Evolutionary conservation across 2,797 vertebrate species (phyloP).

Genomic region (Myripristis murdjan): DNA sequence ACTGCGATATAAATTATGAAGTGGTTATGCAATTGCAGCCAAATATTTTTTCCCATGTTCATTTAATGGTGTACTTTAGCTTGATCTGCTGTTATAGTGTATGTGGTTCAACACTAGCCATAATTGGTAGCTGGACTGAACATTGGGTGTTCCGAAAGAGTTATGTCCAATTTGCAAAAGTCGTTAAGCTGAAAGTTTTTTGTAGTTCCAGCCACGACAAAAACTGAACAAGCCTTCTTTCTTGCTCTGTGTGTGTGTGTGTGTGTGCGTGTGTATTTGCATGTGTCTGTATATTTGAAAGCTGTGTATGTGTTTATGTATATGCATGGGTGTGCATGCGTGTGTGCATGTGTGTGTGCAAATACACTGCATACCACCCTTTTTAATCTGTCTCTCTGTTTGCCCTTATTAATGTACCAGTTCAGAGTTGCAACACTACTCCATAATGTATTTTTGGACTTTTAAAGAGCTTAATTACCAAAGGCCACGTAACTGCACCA

Average conservation of each 20-base stretch:
- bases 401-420: constrained; percentile 81
- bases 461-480: constrained; percentile 82
- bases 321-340: constrained; percentile 7
- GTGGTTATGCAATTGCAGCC: constrained; percentile 79
- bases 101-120: constrained; percentile 83
- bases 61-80: constrained; percentile 83
- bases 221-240: constrained; percentile 67
- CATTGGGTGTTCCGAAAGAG: constrained; percentile 80
- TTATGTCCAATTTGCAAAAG: constrained; percentile 86
- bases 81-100: constrained; percentile 77
- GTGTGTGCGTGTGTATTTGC: constrained; percentile 8
- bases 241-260: constrained; percentile 28
- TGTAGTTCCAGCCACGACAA: constrained; percentile 74
- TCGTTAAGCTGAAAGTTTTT: constrained; percentile 78
- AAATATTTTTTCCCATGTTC: constrained; percentile 85
- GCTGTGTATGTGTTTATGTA: constrained; percentile 22
- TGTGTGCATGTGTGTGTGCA: constrained; percentile 14
- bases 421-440: constrained; percentile 74
- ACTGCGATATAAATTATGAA: constrained; percentile 83
- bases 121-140: constrained; percentile 85
- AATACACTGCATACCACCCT: constrained; percentile 66
- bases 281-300: constrained; percentile 26
- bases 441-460: constrained; percentile 79
- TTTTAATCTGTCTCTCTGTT: constrained; percentile 73
- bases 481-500: constrained; percentile 67